These are phyloP conservation scores for Papilio protenor DNA, from an alignment of 2,888 invertebrate genomes.

Conservation along the genomic window DNA sequence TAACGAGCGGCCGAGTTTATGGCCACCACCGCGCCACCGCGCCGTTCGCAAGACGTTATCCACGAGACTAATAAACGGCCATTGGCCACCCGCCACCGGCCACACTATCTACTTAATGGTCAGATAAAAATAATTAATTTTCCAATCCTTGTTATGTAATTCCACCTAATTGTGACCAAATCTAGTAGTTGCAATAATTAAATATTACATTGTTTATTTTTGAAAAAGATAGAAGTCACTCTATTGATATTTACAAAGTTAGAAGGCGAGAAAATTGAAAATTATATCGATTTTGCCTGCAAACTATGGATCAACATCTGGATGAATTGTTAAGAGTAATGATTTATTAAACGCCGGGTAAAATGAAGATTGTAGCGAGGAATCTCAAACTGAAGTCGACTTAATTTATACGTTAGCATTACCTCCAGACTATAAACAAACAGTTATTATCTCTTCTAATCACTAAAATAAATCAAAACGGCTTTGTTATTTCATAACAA, in stretches of 20 bases:
- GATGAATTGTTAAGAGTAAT: neutral
- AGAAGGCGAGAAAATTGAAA: neutral
- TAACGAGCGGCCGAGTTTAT: slow-evolving; percentile 16
- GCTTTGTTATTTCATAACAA: slow-evolving; percentile 8
- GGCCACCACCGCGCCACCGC: neutral
- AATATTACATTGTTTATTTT: neutral
- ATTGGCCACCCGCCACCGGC: neutral
- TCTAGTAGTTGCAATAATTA: neutral
- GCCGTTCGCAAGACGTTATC: neutral
- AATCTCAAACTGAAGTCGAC: neutral
- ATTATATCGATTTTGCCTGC: neutral
- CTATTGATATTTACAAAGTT: neutral
- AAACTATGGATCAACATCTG: neutral
- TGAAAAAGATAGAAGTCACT: neutral
- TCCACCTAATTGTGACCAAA: neutral
- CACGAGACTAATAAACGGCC: neutral
- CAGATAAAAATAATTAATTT: slow-evolving; percentile 24
- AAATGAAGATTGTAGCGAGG: neutral
- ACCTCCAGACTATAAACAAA: neutral
- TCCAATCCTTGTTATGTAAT: neutral
- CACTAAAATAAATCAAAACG: neutral
- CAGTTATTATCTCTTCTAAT: neutral
- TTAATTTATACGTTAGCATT: neutral
- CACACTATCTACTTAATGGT: neutral
- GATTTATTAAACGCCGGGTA: neutral